Evolutionary conservation across 1,140 invertebrate species (phyloP), one percentile per base, ranked within the genome.

Genomic region (Trichomalopsis sarcophagae): DNA sequence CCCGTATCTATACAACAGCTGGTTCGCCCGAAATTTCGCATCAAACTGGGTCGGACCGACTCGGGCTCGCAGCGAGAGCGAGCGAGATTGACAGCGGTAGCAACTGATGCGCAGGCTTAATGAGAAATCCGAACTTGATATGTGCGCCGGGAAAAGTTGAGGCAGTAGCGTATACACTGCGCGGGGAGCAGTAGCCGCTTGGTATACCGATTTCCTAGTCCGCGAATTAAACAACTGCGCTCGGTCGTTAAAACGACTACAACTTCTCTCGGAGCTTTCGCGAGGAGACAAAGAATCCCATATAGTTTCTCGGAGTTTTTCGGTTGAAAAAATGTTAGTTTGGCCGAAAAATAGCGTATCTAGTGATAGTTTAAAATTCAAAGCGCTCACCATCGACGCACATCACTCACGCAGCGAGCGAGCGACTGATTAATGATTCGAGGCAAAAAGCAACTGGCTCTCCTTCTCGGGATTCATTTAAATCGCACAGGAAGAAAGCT

Each of bases 51-150:
- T 66, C 77, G 77, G 11, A 14, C 30, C 14, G 36, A 9, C 77
- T 79, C 44, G 44, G 75, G 50, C 75, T 75, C 36, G 73, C 30
- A 13, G 73, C 13, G 36, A 78, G 11, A 30, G 76, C 14, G 50
- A 79, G 83, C 27, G 44, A 50, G 75, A 79, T 71, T 80, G 77
- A 68, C 75, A 78, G 23, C 44, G 62, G 23, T 44, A 74, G 73
- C 40, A 76, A 80, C 40, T 47, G 83, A 36, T 17, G 55, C 55
- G 14, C 55, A 17, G 83, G 82, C 76, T 73, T 84, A 79, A 84
- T 84, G 82, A 84, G 76, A 79, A 84, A 76, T 79, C 47, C 66
- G 76, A 79, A 78, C 66, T 84, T 84, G 62, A 84, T 69, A 50
- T 68, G 82, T 84, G n/a, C 17, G 17, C 23, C 27, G 9, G 21